These are phyloP conservation scores for Podabrus alpinus DNA, from an alignment of 2,888 invertebrate species.

Conservation along the genomic window DNA sequence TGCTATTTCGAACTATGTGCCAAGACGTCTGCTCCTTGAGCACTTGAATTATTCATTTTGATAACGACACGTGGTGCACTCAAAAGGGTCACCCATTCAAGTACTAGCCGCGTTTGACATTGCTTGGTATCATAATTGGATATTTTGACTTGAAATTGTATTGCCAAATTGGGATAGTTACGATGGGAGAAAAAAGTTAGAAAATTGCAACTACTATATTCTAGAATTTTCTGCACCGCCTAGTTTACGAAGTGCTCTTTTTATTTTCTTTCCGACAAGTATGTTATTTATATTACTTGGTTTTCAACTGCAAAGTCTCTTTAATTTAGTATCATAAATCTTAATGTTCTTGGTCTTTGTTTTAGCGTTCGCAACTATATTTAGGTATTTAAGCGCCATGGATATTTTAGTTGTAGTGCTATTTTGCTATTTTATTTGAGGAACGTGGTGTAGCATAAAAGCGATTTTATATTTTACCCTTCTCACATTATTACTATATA, in stretches of 20 bases:
- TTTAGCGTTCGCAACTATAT: not conserved
- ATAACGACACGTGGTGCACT: too few relatives aligned
- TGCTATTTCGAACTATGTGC: too few relatives aligned
- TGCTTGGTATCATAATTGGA: too few relatives aligned
- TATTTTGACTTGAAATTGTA: too few relatives aligned
- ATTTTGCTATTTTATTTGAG: not conserved
- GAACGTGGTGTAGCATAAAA: not conserved
- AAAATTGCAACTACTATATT: too few relatives aligned
- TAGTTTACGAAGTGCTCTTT: not conserved
- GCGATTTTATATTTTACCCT: not conserved
- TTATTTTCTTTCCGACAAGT: not conserved
- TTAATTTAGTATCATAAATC: not conserved
- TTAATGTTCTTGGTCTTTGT: not conserved
- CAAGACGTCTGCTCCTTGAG: too few relatives aligned
- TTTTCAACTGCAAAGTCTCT: not conserved
- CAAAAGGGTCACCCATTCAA: too few relatives aligned
- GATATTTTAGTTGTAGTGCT: not conserved
- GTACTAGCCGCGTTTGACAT: too few relatives aligned
- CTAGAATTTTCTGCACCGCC: not conserved
- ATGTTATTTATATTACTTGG: not conserved
- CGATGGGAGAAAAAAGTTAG: too few relatives aligned
- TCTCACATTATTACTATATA: not conserved
- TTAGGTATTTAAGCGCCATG: not conserved
- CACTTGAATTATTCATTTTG: too few relatives aligned
- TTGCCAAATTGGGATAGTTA: too few relatives aligned